Evolutionary conservation across 2,888 invertebrate genomes (phyloP).

Genomic region (Latrodectus elegans): DNA sequence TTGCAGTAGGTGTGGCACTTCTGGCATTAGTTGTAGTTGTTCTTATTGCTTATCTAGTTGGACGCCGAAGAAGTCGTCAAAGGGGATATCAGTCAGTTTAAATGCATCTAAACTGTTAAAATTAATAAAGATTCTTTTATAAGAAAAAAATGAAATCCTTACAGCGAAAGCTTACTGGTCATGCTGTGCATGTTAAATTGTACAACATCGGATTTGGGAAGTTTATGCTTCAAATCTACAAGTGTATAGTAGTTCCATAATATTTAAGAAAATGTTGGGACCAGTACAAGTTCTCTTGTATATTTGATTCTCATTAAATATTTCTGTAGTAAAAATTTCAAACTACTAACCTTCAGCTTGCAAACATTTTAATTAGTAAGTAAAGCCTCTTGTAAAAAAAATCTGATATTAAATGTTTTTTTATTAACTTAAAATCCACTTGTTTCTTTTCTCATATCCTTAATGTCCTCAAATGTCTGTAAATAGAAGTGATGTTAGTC

Average conservation of each 20-base stretch:
- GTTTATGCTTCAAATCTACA: slow-evolving; percentile 25
- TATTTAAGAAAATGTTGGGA: not conserved
- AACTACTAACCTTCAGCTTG: slow-evolving; percentile 20
- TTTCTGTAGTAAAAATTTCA: slow-evolving; percentile 17
- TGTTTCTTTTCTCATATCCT: not conserved
- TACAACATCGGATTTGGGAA: slow-evolving; percentile 3
- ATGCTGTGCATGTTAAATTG: slow-evolving; percentile 13
- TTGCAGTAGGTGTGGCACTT: slow-evolving; percentile 95
- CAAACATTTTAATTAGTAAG: slow-evolving; percentile 30
- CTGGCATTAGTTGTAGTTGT: slow-evolving; percentile 92
- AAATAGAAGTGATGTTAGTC: slow-evolving; percentile 25
- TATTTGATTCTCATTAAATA: not conserved
- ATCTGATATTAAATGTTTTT: no score
- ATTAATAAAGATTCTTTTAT: no score
- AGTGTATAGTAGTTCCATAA: slow-evolving; percentile 6
- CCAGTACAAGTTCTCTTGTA: not conserved
- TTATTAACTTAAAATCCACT: no score
- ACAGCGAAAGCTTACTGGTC: slow-evolving; percentile 3
- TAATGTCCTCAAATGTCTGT: slow-evolving; percentile 3
- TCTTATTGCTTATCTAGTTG: slow-evolving; percentile 92
- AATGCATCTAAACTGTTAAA: slow-evolving; percentile 69
- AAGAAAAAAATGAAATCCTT: not conserved
- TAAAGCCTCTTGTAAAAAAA: not conserved
- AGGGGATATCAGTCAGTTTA: slow-evolving; percentile 92
- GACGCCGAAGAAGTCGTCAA: slow-evolving; percentile 87